phyloP scores from a whole-genome alignment of 2,113 vertebrate genomes.

The Dasyprocta punctata region DNA sequence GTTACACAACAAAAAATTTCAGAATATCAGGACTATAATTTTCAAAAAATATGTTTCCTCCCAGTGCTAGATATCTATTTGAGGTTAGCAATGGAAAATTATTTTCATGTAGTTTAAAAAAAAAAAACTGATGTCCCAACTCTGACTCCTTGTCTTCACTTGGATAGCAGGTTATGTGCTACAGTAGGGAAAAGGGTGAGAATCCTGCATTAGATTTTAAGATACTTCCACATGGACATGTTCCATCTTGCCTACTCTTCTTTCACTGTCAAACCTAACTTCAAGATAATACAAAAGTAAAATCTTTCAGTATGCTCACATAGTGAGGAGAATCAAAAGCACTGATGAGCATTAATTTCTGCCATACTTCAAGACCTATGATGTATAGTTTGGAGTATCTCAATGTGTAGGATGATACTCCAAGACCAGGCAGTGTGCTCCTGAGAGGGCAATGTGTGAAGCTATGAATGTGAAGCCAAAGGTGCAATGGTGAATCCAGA shows the following conservation, averaged over 20 bases:
- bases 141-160: background rate
- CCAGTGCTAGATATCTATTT: background rate
- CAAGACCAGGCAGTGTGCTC: background rate
- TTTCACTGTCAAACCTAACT: background rate
- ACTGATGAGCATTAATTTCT: background rate
- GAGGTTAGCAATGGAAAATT: background rate
- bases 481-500: too few species aligned
- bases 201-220: background rate
- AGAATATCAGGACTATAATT: background rate
- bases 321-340: background rate
- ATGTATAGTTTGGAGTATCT: background rate
- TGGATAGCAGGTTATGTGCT: background rate
- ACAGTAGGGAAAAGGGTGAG: background rate
- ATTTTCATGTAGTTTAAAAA: background rate
- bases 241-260: accelerated
- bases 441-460: too few species aligned
- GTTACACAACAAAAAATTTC: background rate
- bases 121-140: background rate
- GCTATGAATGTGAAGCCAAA: too few species aligned
- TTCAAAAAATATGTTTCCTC: background rate
- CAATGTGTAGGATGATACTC: background rate
- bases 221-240: too few species aligned
- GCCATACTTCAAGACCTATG: background rate
- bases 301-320: background rate
- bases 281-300: background rate